Evolutionary conservation across 1,140 invertebrate genomes (phyloP), one percentile per base, ranked within the genome.

Genomic region (Charaxes varanes): DNA sequence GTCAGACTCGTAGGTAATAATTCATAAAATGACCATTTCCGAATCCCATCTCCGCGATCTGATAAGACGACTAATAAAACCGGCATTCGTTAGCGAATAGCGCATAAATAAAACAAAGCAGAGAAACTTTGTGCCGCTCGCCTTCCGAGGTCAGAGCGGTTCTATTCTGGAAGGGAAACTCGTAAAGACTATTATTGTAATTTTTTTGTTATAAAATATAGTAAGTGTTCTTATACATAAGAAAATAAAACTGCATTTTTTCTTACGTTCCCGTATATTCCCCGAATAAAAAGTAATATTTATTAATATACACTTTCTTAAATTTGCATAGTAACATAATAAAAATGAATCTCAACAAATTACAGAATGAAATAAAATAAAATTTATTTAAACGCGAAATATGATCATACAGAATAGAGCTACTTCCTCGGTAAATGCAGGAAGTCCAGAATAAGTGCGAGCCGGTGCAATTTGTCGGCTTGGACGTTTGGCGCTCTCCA

Each of bases 401-500:
- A 30, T 30, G 10, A 15, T 12, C 14, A 5, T 30, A 15, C 6
- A 30, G 27, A 30, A 10, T 10, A 2, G 18, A 31, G 6, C 28
- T 18, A 11, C 6, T 6, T n/a, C 26, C 7, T 31, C 27, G 7
- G 35, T 38, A 32, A 45, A 26, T 13, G 38, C 10, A 37, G 30
- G 14, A 26, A 32, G 22, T 15, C 28, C 19, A 23, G 42, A 45
- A 45, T 45, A 45, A 37, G 42, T 17, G 19, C 28, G 10, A 19
- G 30, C 21, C 27, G 55, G 42, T 53, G 61, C 68, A 74, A 76
- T 79, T 79, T 79, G 74, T 79, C 63, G 58, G 53, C 58, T 47
- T 57, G 61, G 64, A 67, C 68, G 73, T 65, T 72, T 64, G 67
- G 59, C 60, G 63, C 57, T 65, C 59, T 71, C 56, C 63, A 53